Base-by-base conservation (phyloP, 2,113 vertebrate genomes). In the Sciurus niger region DNA sequence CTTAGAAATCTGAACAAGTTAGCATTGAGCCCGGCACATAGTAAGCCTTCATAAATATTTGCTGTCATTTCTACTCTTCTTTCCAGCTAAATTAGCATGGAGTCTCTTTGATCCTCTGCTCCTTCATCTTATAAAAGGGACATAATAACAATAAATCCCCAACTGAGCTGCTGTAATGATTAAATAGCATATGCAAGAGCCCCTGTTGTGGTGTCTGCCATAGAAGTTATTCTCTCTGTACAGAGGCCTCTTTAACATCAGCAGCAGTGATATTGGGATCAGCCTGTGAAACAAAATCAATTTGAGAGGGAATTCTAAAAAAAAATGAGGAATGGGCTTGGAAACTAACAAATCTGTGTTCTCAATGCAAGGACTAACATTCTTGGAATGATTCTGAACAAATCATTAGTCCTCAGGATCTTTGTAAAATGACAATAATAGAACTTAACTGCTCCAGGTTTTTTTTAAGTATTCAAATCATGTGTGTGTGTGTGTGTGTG, bases 21-120 rank as follows among this genome's bases (percentile, higher is more conserved):
- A 90, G 3, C 30, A 43, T 51, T 12, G 70, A 58, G 11, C 17
- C 37, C n/a, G 37, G 28, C 17, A 77, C 8, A 43, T 9, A 89
- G 77, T 87, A 48, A 79, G 9, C 60, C 58, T 73, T 89, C 79
- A 76, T n/a, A 53, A 63, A 91, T 87, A 85, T 96, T 70, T 76
- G 17, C 53, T 76, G 48, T 85, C 28, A 43, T 40, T 88, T 90
- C 22, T 73, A 46, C 68, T 90, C 48, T 80, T 86, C 20, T 82
- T 70, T 43, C 37, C 46, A n/a, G 37, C 32, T 84, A 28, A 78
- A 94, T 94, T 96, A 84, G 90, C 37, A 80, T 91, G 5, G 55
- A 91, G 88, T 70, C 7, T 25, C 48, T 89, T 93, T 68, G 83
- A 74, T 87, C 30, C 12, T 68, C 76, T 65, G 48, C 48, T 78